These are phyloP conservation scores for Bombylius discolor DNA, from an alignment of 2,888 invertebrate species.

Conservation along the genomic window DNA sequence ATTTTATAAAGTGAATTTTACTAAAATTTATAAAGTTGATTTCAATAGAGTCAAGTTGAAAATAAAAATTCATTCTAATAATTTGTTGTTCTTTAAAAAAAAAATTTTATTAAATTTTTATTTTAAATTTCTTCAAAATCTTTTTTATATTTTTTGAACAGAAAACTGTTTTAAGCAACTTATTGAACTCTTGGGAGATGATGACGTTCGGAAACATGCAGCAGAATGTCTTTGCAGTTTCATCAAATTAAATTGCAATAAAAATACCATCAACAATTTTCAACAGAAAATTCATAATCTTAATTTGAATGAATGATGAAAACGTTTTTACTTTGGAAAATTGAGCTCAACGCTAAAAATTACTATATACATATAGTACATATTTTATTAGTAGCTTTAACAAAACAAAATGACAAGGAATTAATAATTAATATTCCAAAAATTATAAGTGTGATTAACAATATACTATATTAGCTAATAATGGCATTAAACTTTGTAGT, in stretches of 20 bases:
- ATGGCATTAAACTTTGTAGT: conserved; percentile 48
- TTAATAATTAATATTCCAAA: conserved; percentile 83
- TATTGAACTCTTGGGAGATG: conserved; percentile 21
- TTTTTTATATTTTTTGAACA: background rate
- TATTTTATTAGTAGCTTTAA: conserved; percentile 62
- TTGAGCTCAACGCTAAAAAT: conserved; percentile 35
- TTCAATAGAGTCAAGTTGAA: too few relatives aligned
- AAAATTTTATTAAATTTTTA: background rate
- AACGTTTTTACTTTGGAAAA: conserved; percentile 10
- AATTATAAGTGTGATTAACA: conserved; percentile 57
- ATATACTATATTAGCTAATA: too few relatives aligned
- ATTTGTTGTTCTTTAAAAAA: background rate
- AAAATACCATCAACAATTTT: too few relatives aligned
- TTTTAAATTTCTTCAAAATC: too few relatives aligned
- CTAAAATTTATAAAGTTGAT: background rate
- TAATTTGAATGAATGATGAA: conserved; percentile 29
- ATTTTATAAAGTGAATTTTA: conserved; percentile 32
- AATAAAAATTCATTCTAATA: background rate
- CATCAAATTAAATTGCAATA: conserved; percentile 17
- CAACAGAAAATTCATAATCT: conserved; percentile 14
- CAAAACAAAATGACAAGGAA: conserved; percentile 84
- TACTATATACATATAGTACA: too few relatives aligned
- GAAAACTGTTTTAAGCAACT: background rate
- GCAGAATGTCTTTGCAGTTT: conserved; percentile 31
- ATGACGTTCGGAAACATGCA: conserved; percentile 34